Evolutionary conservation across 2,113 vertebrate species (phyloP).

Genomic region (Bubo blakistoni): DNA sequence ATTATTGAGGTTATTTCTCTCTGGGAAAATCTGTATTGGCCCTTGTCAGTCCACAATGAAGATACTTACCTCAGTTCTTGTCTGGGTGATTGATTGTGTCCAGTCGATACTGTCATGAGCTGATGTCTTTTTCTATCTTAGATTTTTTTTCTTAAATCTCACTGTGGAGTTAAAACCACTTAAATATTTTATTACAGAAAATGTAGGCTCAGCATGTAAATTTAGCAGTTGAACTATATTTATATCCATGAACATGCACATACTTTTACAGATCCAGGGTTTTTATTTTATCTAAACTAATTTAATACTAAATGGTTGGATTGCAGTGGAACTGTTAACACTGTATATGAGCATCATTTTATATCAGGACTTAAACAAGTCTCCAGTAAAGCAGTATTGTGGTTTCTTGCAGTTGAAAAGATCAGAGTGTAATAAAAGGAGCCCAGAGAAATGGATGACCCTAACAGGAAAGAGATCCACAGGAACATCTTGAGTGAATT

Average conservation of each 20-base stretch:
- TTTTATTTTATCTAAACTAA: background rate
- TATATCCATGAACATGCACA: background rate
- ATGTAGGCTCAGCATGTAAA: constrained; percentile 29
- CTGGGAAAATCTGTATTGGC: background rate
- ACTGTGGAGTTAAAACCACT: constrained; percentile 14
- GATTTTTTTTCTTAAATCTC: background rate
- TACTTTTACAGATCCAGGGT: background rate
- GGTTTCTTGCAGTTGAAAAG: background rate
- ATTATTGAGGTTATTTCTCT: background rate
- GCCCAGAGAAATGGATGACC: background rate
- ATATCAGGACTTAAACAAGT: background rate
- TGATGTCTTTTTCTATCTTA: constrained; percentile 23
- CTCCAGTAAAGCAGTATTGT: background rate
- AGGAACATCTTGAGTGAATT: constrained; percentile 26
- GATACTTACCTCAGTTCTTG: background rate
- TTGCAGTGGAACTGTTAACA: background rate
- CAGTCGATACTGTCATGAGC: background rate
- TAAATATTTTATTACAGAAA: constrained; percentile 68
- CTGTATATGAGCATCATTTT: background rate
- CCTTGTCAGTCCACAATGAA: background rate
- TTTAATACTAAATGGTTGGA: background rate
- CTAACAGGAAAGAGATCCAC: background rate
- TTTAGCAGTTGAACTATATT: background rate
- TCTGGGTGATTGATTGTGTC: background rate
- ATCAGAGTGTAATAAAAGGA: background rate